A percentile compares a stretch with the other conserved stretches of the same genome.
Evolutionary conservation across 2,888 invertebrate species (phyloP).

Genomic region (Candidula unifasciata): DNA sequence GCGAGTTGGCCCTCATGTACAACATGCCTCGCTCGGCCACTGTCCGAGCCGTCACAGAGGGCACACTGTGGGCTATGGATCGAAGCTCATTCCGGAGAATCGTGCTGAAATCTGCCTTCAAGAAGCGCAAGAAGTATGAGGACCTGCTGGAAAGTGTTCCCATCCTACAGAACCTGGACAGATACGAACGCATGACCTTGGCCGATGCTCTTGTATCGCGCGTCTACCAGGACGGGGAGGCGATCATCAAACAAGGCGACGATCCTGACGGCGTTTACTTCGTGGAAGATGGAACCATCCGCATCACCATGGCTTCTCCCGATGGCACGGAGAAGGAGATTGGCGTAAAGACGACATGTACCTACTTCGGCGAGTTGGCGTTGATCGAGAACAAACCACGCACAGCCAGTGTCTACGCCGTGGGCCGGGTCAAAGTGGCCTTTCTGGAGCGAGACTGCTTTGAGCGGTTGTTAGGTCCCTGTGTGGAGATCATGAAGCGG

Average conservation of each 20-base stretch:
- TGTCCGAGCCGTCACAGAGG: slow-evolving; percentile 71
- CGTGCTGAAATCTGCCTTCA: slow-evolving; percentile 77
- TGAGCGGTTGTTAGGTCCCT: slow-evolving; percentile 95
- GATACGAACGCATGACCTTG: slow-evolving; percentile 77
- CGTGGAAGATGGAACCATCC: slow-evolving; percentile 86
- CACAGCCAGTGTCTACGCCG: slow-evolving; percentile 87
- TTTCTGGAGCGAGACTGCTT: slow-evolving; percentile 98
- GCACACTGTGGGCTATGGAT: slow-evolving; percentile 78
- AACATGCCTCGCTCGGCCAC: slow-evolving; percentile 78
- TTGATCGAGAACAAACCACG: slow-evolving; percentile 97
- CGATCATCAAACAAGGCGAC: slow-evolving; percentile 76
- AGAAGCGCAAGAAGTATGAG: slow-evolving; percentile 77
- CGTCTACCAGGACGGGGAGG: slow-evolving; percentile 69
- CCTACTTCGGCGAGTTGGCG: slow-evolving; percentile 97
- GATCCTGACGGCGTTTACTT: slow-evolving; percentile 78
- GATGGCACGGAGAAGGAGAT: slow-evolving; percentile 86
- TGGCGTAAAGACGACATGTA: slow-evolving; percentile 83
- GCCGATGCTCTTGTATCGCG: slow-evolving; percentile 76
- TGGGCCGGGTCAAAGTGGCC: slow-evolving; percentile 92
- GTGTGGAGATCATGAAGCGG: slow-evolving; percentile 98
- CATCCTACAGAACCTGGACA: slow-evolving; percentile 74
- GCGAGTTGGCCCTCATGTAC: slow-evolving; percentile 78
- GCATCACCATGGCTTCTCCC: slow-evolving; percentile 87
- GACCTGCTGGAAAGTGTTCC: slow-evolving; percentile 75
- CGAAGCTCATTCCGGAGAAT: slow-evolving; percentile 76